Evolutionary conservation across 2,888 invertebrate genomes (phyloP), one percentile per base, ranked within the genome.

Genomic region (Endotricha flammealis): DNA sequence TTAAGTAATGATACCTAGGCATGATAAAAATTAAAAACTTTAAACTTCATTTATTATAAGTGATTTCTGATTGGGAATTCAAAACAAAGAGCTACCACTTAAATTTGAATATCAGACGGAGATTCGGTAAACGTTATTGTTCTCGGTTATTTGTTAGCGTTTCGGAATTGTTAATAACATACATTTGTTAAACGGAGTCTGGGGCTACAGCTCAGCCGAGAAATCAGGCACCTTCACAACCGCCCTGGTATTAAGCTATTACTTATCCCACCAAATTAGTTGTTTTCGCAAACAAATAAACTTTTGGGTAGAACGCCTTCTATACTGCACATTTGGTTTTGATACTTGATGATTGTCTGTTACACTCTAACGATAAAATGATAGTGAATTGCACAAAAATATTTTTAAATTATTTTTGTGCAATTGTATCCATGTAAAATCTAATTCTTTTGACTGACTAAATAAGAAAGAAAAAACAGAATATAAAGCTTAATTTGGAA

Each of bases 221-320:
- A 83, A 85, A 50, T 58, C 71, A 79, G 72, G 67, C 85, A 85
- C 85, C 81, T 86, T 64, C 52, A 45, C 47, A 48, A 53, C 48
- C 53, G 81, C 73, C 76, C 57, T 85, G 49, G 70, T 81, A 86
- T 85, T 86, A 86, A 85, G 85, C 83, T 85, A 85, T 86, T 86
- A 85, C 68, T 85, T 83, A 86, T 83, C 68, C 71, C 53, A 60
- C 56, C 70, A 67, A 65, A 58, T 67, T 57, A 56, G 55, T 64
- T 54, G 60, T 70, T 81, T 79, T 72, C 45, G 62, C 57, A 65
- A 76, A 71, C 69, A 62, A 64, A 71, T 59, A 64, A 69, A 61
- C 41, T 46, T 45, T 38, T 32, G 29, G 2, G n/a, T n/a, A n/a
- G n/a, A n/a, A n/a, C n/a, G n/a, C n/a, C n/a, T n/a, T n/a, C 28